Evolutionary conservation across 2,113 vertebrate genomes (phyloP), one percentile per base, ranked within the genome.

Genomic region (Eulemur macaco): DNA sequence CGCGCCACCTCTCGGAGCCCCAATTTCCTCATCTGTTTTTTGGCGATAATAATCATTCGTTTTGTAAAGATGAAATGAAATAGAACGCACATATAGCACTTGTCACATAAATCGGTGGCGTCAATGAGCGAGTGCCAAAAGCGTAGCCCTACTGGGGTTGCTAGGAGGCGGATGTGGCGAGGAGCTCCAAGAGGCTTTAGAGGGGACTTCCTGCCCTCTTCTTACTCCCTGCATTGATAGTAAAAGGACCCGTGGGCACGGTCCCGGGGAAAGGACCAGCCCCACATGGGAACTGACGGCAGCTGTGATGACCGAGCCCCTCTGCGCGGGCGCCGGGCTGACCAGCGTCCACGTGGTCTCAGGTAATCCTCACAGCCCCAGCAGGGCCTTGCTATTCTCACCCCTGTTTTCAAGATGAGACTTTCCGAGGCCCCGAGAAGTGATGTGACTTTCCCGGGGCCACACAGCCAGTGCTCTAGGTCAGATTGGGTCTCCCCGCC

Each of bases 231-330:
- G 20, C 37, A 23, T 12, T 13, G 37, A 54, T 42, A 68, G 20
- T 6, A 4, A 50, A 42, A 39, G 31, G 20, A 34, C 4, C 20
- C 0, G 0, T 15, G 64, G 54, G 8, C 1, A 0, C 1, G 1
- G 15, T n/a, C 29, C 31, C 3, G 23, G 54, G 39, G 39, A 13
- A n/a, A n/a, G 60, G 52, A 3, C 8, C 14, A 0, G 4, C 42
- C 47, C 13, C 7, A 11, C 60, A 14, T 0, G 6, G 78, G 58
- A 63, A 29, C 69, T 27, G 45, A 25, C 0, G 50, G 74, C 27
- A 37, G 39, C 37, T 23, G 9, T 12, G 13, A 45, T 21, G 10
- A 56, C 1, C 10, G 47, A 29, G 20, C 77, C 4, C 2, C 23
- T 10, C 10, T 11, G 18, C 21, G 45, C 82, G 63, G 3, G 34